phyloP scores from a whole-genome alignment of 2,797 vertebrate species.

The Chromobotia macracanthus region DNA sequence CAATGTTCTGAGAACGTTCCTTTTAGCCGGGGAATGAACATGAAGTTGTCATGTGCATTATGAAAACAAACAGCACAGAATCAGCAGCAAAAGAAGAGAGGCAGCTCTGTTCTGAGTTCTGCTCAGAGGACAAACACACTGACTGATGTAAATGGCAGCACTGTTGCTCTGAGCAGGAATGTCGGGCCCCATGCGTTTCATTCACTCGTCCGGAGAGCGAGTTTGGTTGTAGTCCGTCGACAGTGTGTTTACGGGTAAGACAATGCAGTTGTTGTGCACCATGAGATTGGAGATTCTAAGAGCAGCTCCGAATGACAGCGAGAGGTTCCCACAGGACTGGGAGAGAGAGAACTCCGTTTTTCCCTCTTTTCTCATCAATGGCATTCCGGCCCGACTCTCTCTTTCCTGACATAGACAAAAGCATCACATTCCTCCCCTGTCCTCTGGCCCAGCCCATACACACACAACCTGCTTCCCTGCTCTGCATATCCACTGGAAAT shows the following conservation, averaged over 20 bases:
- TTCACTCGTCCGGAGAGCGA: background rate
- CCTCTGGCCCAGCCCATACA: background rate
- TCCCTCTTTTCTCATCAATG: slow-evolving; percentile 5
- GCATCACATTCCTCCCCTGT: background rate
- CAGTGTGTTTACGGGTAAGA: background rate
- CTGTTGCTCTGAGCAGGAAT: background rate
- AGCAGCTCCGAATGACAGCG: background rate
- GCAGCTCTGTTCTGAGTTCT: background rate
- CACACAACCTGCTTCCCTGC: background rate
- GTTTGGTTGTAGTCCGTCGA: slow-evolving; percentile 1
- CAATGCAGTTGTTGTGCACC: background rate
- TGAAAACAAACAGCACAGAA: background rate
- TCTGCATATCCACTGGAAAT: background rate
- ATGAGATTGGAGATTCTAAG: background rate
- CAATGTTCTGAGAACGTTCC: no score
- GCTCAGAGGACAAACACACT: background rate
- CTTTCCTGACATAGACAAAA: background rate
- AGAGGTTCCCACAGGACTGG: background rate
- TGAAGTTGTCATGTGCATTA: background rate
- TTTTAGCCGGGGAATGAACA: no score
- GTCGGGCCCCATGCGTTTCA: background rate
- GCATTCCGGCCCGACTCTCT: background rate
- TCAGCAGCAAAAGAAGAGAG: background rate
- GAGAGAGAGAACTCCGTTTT: background rate
- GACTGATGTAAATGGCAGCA: background rate